Conservation (phyloP, 2,113 vertebrate species). For the Diadophis punctatus region DNA sequence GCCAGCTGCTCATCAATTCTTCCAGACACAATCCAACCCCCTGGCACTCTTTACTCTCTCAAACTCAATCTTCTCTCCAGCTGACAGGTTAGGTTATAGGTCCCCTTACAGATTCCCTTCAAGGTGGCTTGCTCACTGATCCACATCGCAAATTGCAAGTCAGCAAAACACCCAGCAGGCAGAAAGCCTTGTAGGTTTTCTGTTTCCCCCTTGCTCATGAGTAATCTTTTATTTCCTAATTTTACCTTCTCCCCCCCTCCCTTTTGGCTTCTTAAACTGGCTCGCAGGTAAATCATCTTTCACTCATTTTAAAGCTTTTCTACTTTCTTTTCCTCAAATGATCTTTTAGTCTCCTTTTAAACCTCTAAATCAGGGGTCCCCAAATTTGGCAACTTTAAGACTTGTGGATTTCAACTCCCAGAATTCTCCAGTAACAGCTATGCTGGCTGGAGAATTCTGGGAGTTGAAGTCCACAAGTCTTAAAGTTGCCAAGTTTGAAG, state of each 20-base stretch:
- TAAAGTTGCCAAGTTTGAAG: too few relatives aligned
- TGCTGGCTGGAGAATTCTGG: too few relatives aligned
- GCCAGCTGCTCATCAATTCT: background rate
- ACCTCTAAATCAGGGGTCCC: too few relatives aligned
- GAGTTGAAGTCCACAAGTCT: too few relatives aligned
- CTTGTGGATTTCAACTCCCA: too few relatives aligned
- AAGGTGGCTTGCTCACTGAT: background rate
- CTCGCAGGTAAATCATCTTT: background rate
- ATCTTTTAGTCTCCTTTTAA: background rate
- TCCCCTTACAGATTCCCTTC: background rate
- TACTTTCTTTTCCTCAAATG: background rate
- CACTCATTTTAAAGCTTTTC: background rate
- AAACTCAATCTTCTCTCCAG: background rate
- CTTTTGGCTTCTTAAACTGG: background rate
- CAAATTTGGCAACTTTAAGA: too few relatives aligned
- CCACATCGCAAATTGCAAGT: background rate
- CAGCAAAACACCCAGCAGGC: background rate
- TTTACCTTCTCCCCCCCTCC: background rate
- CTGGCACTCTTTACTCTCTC: background rate
- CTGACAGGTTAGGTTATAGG: background rate
- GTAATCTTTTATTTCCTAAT: background rate
- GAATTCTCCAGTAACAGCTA: too few relatives aligned
- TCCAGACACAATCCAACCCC: background rate
- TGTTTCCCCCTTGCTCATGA: background rate
- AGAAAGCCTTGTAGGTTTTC: background rate